Base-by-base conservation (phyloP, 2,888 invertebrate species). In the Molorchus minor region DNA sequence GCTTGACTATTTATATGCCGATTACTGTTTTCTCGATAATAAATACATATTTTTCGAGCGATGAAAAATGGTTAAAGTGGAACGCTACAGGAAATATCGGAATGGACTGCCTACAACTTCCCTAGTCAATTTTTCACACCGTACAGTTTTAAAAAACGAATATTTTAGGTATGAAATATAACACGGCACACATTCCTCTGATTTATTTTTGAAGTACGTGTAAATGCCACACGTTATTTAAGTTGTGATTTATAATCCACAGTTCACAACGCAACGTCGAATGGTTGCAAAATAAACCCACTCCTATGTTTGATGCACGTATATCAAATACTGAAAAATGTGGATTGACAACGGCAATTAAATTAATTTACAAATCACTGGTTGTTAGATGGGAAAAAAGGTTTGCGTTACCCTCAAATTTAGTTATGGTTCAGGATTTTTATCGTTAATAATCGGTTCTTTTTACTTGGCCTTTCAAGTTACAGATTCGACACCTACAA, bases 121-220 rank as follows among this genome's bases (percentile, higher is more conserved):
- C 35, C 49, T 60, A 62, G 63, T 58, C 64, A 62, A 66, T 68
- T 68, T 66, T 64, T 68, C 66, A 66, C 58, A 65, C 60, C 53
- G 58, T 36, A 51, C 57, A 55, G 58, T 61, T 59, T 61, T 47
- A 49, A 64, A 65, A 65, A 64, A 62, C 61, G 57, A 62, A 68
- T 67, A 67, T 64, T 65, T 67, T 64, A 65, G 56, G 56, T 41
- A 52, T 44, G 60, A 54, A 60, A 45, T 58, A 38, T 57, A 54
- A 43, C 61, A 60, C 45, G 54, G 46, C 35, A 58, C 56, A 46
- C 64, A 66, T 67, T 69, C 63, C 35, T n/a, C 64, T 69, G 69
- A 69, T 68, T 69, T 69, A 69, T 68, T 62, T n/a, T 44, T 58
- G 56, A 46, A 61, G 58, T 64, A 62, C 62, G 62, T 62, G 62